A percentile compares a stretch with the other conserved stretches of the same genome.
Evolutionary conservation across 1,140 invertebrate species (phyloP).

Genomic region (Liolophura sinensis): DNA sequence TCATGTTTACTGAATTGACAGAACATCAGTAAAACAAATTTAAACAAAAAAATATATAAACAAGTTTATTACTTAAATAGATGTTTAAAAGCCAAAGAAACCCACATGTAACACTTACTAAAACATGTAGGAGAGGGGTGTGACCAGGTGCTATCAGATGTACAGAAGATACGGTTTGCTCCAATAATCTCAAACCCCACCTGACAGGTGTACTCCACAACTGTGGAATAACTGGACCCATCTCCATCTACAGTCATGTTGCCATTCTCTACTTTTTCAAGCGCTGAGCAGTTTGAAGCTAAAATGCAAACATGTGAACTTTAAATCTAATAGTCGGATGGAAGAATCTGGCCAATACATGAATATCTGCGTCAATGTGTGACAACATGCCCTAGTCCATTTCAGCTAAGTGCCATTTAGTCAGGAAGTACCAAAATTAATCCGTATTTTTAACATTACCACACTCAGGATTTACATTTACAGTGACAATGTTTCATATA

Average conservation of each 20-base stretch:
- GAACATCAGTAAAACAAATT: neutral
- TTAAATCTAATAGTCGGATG: neutral
- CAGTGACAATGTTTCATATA: no score
- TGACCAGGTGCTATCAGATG: constrained; percentile 14
- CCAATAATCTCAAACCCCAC: constrained; percentile 19
- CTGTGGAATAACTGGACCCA: constrained; percentile 1
- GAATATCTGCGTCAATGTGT: neutral
- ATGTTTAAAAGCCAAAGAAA: neutral
- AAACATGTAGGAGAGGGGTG: constrained; percentile 20
- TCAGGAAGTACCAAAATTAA: no score
- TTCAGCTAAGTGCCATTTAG: no score
- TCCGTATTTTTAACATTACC: no score
- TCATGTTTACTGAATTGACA: no score
- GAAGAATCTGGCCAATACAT: neutral
- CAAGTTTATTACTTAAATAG: neutral
- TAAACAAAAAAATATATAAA: neutral
- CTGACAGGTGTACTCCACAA: constrained; percentile 16
- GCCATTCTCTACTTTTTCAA: neutral
- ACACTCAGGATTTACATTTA: no score
- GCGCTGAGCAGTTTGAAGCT: neutral
- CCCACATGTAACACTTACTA: constrained; percentile 23
- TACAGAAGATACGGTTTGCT: constrained; percentile 15
- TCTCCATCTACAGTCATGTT: neutral
- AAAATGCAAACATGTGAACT: neutral
- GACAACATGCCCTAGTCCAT: neutral